Evolutionary conservation across 2,113 vertebrate species (phyloP).

Genomic region (Heterotilapia buettikoferi): DNA sequence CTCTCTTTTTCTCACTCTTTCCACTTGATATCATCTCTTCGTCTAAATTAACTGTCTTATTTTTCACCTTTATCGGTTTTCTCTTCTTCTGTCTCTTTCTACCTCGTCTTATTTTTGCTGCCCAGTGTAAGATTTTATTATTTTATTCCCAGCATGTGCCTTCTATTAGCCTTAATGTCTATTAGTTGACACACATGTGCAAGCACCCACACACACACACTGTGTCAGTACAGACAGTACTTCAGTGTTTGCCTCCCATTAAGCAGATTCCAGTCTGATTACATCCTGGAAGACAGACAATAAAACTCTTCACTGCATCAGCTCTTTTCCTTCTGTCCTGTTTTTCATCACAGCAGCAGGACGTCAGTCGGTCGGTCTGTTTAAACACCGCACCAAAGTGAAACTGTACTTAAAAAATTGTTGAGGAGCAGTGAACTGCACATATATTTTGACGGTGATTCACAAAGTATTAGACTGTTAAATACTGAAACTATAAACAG

Average conservation of each 20-base stretch:
- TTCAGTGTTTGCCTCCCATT: conserved; percentile 1
- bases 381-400: not conserved
- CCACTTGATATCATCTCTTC: not conserved
- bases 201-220: not conserved
- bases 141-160: not conserved
- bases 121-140: not conserved
- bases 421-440: not conserved
- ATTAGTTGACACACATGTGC: not conserved
- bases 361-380: not conserved
- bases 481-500: not conserved
- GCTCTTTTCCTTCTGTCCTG: not conserved
- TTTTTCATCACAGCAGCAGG: not conserved
- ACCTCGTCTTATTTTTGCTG: not conserved
- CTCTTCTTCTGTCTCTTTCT: not conserved
- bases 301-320: conserved; percentile 3
- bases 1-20: not conserved
- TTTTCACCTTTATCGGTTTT: not conserved
- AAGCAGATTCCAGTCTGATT: conserved; percentile 32
- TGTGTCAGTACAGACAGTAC: not conserved
- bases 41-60: not conserved
- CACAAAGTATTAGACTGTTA: not conserved
- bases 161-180: not conserved
- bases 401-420: not conserved
- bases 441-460: not conserved
- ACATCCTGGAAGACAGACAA: conserved; percentile 3